These are phyloP conservation scores for Clarias macrocephalus DNA, from an alignment of 2,113 vertebrate species.

Conservation along the genomic window DNA sequence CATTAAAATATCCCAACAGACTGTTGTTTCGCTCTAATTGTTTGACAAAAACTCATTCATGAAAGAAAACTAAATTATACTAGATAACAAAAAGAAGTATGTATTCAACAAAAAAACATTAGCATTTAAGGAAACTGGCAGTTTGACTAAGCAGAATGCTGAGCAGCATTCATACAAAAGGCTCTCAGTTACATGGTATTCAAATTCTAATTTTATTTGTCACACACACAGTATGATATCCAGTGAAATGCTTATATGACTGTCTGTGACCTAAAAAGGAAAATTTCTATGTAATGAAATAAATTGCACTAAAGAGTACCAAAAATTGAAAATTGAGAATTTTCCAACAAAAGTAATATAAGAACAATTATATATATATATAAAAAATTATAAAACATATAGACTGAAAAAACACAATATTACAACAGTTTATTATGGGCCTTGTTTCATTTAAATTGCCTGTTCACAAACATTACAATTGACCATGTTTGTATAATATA, in stretches of 20 bases:
- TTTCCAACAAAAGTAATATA: no score
- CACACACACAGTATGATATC: no score
- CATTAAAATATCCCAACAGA: conserved; percentile 4
- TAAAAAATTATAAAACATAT: no score
- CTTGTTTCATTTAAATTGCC: background rate
- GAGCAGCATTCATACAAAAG: conserved; percentile 66
- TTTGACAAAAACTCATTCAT: conserved; percentile 56
- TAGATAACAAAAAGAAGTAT: conserved; percentile 67
- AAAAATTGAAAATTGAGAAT: no score
- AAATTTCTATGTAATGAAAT: no score
- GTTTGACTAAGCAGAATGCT: conserved; percentile 60
- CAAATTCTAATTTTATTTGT: no score
- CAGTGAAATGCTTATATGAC: no score
- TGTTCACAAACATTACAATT: background rate
- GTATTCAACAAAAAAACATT: conserved; percentile 58
- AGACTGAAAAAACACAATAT: no score
- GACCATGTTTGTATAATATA: background rate
- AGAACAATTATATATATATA: no score
- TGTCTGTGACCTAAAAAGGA: no score
- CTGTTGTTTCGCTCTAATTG: conserved; percentile 29
- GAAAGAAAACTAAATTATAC: conserved; percentile 60
- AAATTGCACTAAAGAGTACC: no score
- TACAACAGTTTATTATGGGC: background rate
- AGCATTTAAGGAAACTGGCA: conserved; percentile 55
- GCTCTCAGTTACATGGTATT: conserved; percentile 65